Percentiles rank a stretch among this genome's conserved stretches.
Conservation (phyloP, 1,140 invertebrate species). For the Arion vulgaris region DNA sequence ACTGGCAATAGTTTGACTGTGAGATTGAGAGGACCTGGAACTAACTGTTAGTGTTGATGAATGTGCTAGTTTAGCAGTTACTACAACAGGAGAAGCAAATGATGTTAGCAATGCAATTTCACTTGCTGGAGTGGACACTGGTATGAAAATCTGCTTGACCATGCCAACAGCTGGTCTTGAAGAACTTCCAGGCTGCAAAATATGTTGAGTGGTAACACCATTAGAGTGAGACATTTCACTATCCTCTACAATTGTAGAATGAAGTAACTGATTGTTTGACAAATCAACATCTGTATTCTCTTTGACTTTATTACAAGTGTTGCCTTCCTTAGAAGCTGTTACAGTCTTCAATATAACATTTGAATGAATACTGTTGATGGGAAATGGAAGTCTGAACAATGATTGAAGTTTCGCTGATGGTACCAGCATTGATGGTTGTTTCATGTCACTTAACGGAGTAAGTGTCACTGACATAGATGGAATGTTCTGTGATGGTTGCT, state of each 20-base stretch:
- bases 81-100: not conserved
- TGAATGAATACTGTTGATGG: not conserved
- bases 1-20: not conserved
- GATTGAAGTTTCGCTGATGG: not conserved
- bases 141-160: not conserved
- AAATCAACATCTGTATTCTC: not conserved
- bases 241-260: not conserved
- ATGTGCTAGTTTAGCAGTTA: not conserved
- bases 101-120: not conserved
- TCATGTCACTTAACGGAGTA: not conserved
- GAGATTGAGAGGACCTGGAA: not conserved
- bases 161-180: not conserved
- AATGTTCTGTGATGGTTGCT: not conserved
- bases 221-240: not conserved
- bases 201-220: not conserved
- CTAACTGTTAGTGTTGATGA: not conserved
- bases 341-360: not conserved
- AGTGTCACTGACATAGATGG: not conserved
- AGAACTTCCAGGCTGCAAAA: not conserved
- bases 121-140: not conserved
- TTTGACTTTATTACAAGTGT: not conserved
- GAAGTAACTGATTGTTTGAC: not conserved
- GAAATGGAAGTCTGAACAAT: constrained; percentile 1
- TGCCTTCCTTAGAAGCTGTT: not conserved
- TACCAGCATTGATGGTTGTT: not conserved